Conservation (phyloP, 2,797 vertebrate genomes). For the Oreonectes daqikongensis region DNA sequence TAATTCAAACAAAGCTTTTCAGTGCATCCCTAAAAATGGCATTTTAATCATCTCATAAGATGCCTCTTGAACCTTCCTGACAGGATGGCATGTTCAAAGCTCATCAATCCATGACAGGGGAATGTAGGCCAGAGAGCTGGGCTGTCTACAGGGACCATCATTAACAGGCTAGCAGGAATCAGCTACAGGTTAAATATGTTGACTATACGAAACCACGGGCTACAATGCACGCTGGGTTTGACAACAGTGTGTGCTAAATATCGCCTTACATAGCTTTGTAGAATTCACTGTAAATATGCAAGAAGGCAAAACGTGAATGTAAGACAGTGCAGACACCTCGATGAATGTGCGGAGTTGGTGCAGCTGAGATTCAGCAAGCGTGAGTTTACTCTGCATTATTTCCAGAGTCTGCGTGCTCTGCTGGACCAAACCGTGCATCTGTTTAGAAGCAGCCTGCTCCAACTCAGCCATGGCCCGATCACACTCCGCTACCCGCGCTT, state of each 20-base stretch:
- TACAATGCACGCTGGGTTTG: slow-evolving; percentile 15
- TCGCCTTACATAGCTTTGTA: not conserved
- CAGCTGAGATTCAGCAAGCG: slow-evolving; percentile 75
- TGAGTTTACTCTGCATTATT: slow-evolving; percentile 78
- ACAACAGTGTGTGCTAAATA: slow-evolving; percentile 2
- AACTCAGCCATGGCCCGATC: slow-evolving; percentile 80
- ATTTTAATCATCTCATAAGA: slow-evolving; percentile 41
- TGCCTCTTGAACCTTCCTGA: slow-evolving; percentile 38
- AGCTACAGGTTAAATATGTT: slow-evolving; percentile 43
- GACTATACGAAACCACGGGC: slow-evolving; percentile 31
- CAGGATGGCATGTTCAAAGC: slow-evolving; percentile 45
- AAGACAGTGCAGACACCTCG: slow-evolving; percentile 74
- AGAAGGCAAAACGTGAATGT: not conserved
- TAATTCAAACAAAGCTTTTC: slow-evolving; percentile 37
- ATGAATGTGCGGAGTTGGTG: slow-evolving; percentile 85
- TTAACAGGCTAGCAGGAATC: slow-evolving; percentile 43
- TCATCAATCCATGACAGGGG: slow-evolving; percentile 49
- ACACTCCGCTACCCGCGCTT: slow-evolving; percentile 76
- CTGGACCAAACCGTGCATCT: slow-evolving; percentile 82
- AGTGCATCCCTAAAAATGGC: slow-evolving; percentile 31
- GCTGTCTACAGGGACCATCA: slow-evolving; percentile 43
- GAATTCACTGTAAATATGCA: not conserved
- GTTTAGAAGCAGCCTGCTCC: slow-evolving; percentile 80
- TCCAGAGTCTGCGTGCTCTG: slow-evolving; percentile 83
- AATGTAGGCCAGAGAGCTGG: slow-evolving; percentile 40